Evolutionary conservation across 2,113 vertebrate species (phyloP).

Genomic region (Albula glossodonta): DNA sequence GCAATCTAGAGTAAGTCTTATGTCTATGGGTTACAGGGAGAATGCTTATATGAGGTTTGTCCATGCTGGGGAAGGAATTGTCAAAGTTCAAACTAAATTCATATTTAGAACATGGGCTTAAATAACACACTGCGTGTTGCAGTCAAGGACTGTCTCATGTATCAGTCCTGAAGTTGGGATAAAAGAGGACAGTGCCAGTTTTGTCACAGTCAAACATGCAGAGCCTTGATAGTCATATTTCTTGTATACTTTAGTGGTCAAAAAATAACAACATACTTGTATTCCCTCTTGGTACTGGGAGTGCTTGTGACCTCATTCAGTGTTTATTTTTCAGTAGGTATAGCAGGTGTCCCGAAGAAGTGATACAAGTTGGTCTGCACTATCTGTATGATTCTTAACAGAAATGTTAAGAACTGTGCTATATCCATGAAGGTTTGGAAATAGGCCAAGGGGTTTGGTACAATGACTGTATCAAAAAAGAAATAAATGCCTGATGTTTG

Average conservation of each 20-base stretch:
- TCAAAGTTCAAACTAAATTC: constrained; percentile 2
- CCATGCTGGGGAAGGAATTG: background rate
- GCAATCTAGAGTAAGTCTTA: too few relatives aligned
- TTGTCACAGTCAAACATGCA: background rate
- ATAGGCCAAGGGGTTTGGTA: background rate
- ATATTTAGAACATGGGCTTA: background rate
- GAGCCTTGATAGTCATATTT: background rate
- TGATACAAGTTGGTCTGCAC: too few relatives aligned
- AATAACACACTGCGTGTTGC: background rate
- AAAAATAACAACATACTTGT: background rate
- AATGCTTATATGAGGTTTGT: background rate
- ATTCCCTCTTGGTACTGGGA: too few relatives aligned
- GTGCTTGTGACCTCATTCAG: too few relatives aligned
- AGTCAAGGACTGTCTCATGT: background rate
- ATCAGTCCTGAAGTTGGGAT: background rate
- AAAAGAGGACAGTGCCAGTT: background rate
- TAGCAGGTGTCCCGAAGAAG: too few relatives aligned
- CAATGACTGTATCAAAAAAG: background rate
- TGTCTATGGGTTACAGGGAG: background rate
- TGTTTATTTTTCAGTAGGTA: too few relatives aligned
- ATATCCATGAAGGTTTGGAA: too few relatives aligned
- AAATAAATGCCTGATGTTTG: background rate
- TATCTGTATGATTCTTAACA: too few relatives aligned
- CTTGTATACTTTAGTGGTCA: background rate
- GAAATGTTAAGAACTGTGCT: too few relatives aligned